These are phyloP conservation scores for Hassar affinis DNA, from an alignment of 2,113 vertebrate genomes.

Conservation along the genomic window DNA sequence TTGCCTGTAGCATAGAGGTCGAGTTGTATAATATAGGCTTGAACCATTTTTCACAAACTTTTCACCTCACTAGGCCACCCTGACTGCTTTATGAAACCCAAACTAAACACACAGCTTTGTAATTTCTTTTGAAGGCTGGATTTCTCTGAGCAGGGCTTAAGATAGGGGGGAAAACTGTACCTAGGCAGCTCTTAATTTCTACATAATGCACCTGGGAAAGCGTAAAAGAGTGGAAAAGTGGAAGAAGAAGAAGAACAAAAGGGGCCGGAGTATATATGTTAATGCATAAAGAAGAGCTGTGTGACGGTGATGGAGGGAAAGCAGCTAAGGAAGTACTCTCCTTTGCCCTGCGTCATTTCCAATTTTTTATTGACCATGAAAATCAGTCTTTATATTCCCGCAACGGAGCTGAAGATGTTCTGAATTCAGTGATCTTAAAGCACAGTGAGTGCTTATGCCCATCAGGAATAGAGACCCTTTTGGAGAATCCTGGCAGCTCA, in stretches of 20 bases:
- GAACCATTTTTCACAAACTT: constrained; percentile 7
- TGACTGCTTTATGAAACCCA: constrained; percentile 52
- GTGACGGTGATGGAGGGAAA: constrained; percentile 9
- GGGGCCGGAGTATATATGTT: constrained; percentile 62
- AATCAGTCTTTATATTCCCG: constrained; percentile 31
- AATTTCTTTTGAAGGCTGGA: constrained; percentile 52
- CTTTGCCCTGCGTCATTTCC: constrained; percentile 10
- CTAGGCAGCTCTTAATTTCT: constrained; percentile 60
- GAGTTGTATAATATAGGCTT: background rate
- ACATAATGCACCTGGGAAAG: constrained; percentile 57
- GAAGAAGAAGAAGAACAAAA: constrained; percentile 43
- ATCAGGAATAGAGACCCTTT: constrained; percentile 41
- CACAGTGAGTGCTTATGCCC: constrained; percentile 22
- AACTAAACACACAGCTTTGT: constrained; percentile 55
- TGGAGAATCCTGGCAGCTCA: constrained; percentile 36
- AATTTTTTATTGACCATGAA: constrained; percentile 35
- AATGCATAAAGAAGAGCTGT: constrained; percentile 56
- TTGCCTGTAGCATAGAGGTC: background rate
- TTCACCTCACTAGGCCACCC: constrained; percentile 47
- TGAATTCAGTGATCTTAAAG: constrained; percentile 54
- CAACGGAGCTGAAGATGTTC: constrained; percentile 53
- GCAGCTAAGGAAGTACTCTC: background rate
- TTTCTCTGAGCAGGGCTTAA: constrained; percentile 65
- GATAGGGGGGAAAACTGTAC: constrained; percentile 51
- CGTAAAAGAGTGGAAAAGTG: constrained; percentile 37